These are phyloP conservation scores for Amia ocellicauda DNA, from an alignment of 2,113 vertebrate genomes.

Conservation along the genomic window DNA sequence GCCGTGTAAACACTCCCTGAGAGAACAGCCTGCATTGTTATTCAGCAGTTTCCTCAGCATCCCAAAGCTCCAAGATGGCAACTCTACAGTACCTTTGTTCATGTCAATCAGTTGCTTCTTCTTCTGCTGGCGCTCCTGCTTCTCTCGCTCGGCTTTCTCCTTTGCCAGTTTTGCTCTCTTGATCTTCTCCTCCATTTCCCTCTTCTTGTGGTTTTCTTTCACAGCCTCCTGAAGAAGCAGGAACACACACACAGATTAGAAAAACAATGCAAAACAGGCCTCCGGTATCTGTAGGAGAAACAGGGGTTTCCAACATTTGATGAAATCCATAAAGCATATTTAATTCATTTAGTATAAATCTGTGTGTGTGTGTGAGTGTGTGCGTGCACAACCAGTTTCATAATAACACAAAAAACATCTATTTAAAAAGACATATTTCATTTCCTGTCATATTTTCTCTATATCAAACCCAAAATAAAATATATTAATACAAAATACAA, in stretches of 20 bases:
- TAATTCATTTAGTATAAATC: too few relatives aligned
- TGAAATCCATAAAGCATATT: neutral
- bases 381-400: too few relatives aligned
- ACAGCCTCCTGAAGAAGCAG: constrained; percentile 81
- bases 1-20: too few relatives aligned
- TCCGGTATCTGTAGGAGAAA: too few relatives aligned
- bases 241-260: neutral
- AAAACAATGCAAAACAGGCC: neutral
- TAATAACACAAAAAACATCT: too few relatives aligned
- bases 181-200: constrained; percentile 92
- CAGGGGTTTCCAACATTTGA: neutral
- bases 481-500: too few relatives aligned
- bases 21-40: neutral
- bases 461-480: too few relatives aligned
- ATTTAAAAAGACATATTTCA: too few relatives aligned
- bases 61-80: constrained; percentile 24
- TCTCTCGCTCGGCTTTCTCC: constrained; percentile 95
- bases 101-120: constrained; percentile 98
- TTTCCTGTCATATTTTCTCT: too few relatives aligned
- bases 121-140: constrained; percentile 89
- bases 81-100: constrained; percentile 85
- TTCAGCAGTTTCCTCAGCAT: constrained; percentile 25
- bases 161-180: constrained; percentile 94
- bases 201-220: constrained; percentile 95
- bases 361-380: too few relatives aligned